phyloP scores from a whole-genome alignment of 2,888 invertebrate genomes.

The Atethmia centrago region DNA sequence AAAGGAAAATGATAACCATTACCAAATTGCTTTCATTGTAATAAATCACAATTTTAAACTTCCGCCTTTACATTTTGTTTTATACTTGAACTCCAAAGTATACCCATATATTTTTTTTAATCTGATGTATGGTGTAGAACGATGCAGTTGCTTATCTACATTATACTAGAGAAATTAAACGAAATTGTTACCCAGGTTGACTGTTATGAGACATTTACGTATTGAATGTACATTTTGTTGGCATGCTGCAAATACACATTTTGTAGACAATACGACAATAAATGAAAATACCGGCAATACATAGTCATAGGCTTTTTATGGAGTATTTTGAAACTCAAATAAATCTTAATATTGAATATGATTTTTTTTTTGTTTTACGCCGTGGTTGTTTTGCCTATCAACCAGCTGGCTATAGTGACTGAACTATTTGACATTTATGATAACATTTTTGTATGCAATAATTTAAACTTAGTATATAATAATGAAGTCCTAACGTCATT shows the following conservation, averaged over 20 bases:
- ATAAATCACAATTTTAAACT: slow-evolving; percentile 35
- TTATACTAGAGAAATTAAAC: background rate
- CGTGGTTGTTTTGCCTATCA: no score
- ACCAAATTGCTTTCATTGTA: slow-evolving; percentile 20
- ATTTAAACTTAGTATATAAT: no score
- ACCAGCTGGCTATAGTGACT: no score
- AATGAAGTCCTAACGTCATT: no score
- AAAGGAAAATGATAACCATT: slow-evolving; percentile 30
- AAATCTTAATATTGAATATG: no score
- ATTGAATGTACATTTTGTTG: background rate
- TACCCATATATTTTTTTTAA: background rate
- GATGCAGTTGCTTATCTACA: background rate
- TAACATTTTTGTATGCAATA: no score
- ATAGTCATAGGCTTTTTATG: no score
- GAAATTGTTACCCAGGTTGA: background rate
- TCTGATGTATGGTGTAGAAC: background rate
- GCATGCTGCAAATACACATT: background rate
- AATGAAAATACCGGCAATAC: no score
- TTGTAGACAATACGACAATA: no score
- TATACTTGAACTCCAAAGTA: slow-evolving; percentile 21
- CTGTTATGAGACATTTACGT: background rate
- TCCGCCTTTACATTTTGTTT: slow-evolving; percentile 11
- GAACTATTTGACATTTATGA: no score
- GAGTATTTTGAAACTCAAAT: no score
- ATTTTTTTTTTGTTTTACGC: no score